Base-by-base conservation (phyloP, 2,113 vertebrate species). In the Trematocara unimaculatum region DNA sequence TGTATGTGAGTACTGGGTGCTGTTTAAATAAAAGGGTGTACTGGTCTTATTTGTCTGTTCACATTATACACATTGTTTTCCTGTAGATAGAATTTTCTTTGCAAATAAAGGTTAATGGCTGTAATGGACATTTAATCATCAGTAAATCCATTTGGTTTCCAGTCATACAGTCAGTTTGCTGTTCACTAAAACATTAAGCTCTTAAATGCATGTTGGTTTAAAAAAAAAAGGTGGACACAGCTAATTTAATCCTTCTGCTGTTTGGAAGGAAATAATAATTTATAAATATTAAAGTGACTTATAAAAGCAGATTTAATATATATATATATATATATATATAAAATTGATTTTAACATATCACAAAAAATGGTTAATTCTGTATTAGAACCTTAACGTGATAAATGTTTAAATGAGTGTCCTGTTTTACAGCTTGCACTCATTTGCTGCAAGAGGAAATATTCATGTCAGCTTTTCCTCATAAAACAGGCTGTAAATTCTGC, bases 401-500 rank as follows among this genome's bases (percentile, higher is more conserved):
- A 29, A 82, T 83, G 72, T 53, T 85, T 17, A 74, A 84, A 78
- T 72, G 56, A 85, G 80, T 62, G 58, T 80, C 17, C 17, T 6
- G 13, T 64, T 84, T 87, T 81, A 67, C 33, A 81, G 67, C 60
- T 38, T 47, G 55, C 55, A 35, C 29, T 89, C 56, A 79, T 86
- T 86, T 33, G 31, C 84, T 60, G 78, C n/a, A 82, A 85, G 84
- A 83, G 64, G 82, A 90, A 89, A 88, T 88, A 84, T 84, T 82
- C 23, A 62, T 42, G 89, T 87, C 90, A 90, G 91, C 87, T 49
- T 92, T 88, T 85, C 12, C 60, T 10, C 82, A 79, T 49, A 67
- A 83, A 90, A 31, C 84, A 85, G 79, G 5, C 53, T 54, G 47
- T 74, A 87, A 38, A 54, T 55, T 85, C 67, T 81, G 85, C 60